Base-by-base conservation (phyloP, 2,797 vertebrate genomes). In the Takifugu rubripes region DNA sequence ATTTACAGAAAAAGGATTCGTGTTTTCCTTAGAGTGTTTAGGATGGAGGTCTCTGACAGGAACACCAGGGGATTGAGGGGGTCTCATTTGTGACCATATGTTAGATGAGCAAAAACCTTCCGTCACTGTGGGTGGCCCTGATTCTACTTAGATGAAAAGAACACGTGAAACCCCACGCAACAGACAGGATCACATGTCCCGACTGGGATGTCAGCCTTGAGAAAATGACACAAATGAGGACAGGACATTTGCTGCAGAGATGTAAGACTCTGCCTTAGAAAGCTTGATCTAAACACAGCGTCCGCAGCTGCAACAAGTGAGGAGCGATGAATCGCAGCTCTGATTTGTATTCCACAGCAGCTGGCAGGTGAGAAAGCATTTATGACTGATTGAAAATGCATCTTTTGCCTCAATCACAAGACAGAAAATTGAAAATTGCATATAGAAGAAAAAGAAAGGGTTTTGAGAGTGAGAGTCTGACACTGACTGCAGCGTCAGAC, bases 71-170 rank as follows among this genome's bases (percentile, higher is more conserved):
- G 48, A 81, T 66, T 66, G 50, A 75, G 64, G 63, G 68, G 61
- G 70, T 79, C 71, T 45, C 42, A 31, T 66, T 64, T 25, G 74
- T 87, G 81, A 81, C 85, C 88, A 87, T 89, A 86, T 88, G 87
- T 68, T 78, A 49, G 52, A 65, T 52, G 79, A 86, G 72, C 73
- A 75, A 73, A 72, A 85, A 74, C 75, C 72, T 77, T 81, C 84
- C 79, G 84, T 70, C 81, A 78, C 68, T 61, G 82, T 75, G 83
- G 77, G 83, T 79, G 81, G 81, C 54, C 81, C 59, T 72, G 57
- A 78, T 78, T 81, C 81, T 50, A 81, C 68, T 72, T 70, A 74
- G 56, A 79, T 83, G 74, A 77, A 56, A 75, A 66, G 45, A 74
- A 73, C 70, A 74, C 3, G 55, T 58, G 56, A 64, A 52, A 61